Conservation (phyloP, 1,140 invertebrate species). For the Harpegnathos saltator region DNA sequence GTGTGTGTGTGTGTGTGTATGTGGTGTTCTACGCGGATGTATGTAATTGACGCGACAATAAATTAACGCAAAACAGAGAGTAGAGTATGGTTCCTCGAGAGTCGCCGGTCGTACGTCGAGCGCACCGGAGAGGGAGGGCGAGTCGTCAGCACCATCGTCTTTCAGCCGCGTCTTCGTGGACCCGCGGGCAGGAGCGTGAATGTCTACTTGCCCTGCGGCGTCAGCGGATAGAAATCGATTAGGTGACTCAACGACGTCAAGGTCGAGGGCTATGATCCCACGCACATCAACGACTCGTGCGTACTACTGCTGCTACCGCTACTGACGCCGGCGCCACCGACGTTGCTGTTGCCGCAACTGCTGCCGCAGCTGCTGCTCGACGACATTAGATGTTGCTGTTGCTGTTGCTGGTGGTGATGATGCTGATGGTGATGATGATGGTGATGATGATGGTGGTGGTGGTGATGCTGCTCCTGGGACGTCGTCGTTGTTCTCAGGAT, state of each 20-base stretch:
- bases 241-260: slow-evolving; percentile 83
- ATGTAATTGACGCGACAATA: slow-evolving; percentile 83
- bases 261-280: slow-evolving; percentile 85
- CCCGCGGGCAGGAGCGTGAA: slow-evolving; percentile 4
- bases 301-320: slow-evolving; percentile 78
- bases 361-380: slow-evolving; percentile 41
- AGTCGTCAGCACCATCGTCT: slow-evolving; percentile 17
- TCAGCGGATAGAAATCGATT: slow-evolving; percentile 83
- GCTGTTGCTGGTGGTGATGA: slow-evolving; percentile 60
- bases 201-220: slow-evolving; percentile 66
- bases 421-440: slow-evolving; percentile 66
- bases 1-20: not conserved
- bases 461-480: slow-evolving; percentile 74
- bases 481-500: slow-evolving; percentile 86
- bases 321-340: slow-evolving; percentile 64
- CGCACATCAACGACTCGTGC: slow-evolving; percentile 85
- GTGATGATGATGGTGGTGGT: slow-evolving; percentile 69
- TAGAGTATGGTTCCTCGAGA: slow-evolving; percentile 63
- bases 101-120: slow-evolving; percentile 56
- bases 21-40: not conserved
- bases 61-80: slow-evolving; percentile 64
- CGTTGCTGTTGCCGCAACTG: slow-evolving; percentile 70
- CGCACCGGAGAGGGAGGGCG: slow-evolving; percentile 53
- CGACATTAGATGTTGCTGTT: slow-evolving; percentile 47
- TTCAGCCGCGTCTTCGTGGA: slow-evolving; percentile 19